Evolutionary conservation across 1,140 invertebrate species (phyloP), one percentile per base, ranked within the genome.

Genomic region (Platorchestia sp.): DNA sequence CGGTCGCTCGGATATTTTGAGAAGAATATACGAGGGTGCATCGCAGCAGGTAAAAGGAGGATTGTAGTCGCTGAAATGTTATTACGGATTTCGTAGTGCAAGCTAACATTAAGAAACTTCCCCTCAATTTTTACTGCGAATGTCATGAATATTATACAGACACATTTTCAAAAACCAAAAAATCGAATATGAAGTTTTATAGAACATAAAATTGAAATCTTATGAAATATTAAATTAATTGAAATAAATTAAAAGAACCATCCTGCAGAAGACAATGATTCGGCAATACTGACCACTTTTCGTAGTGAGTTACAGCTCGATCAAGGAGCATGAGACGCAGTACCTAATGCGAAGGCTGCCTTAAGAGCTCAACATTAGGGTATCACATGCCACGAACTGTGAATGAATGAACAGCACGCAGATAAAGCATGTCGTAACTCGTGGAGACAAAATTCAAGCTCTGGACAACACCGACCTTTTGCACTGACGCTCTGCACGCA

Each of bases 1-100:
- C 43, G 87, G 41, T 41, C n/a, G 87, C 87, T 89, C 87, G 87
- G 87, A 41, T 89, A 89, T 89, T 89, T 89, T 89, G 87, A 89
- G 87, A 86, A 86, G 41, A 89, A 89, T 89, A 89, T 16, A 44
- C 36, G 43, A 41, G 87, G 3, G 87, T 42, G 14, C 41, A 41
- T 75, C 27, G 59, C 59, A 75, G 59, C 59, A 75, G 59, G 59
- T 75, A 75, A 75, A 75, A 75, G 59, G 14, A 75, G 59, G 3
- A 75, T 14, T 75, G 59, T 75, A 75, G 59, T 75, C 36, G 59
- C 59, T 22, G 59, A 75, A 51, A 75, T 75, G 59, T 36, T 75
- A 1, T 3, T 22, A 36, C 59, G 59, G 27, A 75, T 36, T 75
- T 75, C 27, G 59, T 36, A 22, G 59, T 10, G 59, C 59, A 75